phyloP scores from a whole-genome alignment of 2,113 vertebrate species.

The Zosterops borbonicus region DNA sequence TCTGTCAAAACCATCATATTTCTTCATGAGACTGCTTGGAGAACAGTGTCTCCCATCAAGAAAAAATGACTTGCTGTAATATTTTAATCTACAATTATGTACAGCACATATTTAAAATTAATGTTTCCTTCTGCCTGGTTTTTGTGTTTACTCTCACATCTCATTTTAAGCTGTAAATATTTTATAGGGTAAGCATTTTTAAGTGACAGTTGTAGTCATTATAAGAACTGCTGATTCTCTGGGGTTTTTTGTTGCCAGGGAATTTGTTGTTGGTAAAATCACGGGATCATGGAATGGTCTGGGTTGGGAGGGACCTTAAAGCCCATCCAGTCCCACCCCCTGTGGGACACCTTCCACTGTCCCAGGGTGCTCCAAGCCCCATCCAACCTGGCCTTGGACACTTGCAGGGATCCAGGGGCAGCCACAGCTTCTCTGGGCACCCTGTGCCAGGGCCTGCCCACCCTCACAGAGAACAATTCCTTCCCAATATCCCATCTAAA shows the following conservation, averaged over 20 bases:
- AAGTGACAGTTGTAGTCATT: background rate
- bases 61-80: background rate
- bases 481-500: background rate
- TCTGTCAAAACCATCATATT: background rate
- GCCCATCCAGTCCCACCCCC: background rate
- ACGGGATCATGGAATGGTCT: background rate
- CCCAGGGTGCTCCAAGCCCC: rapidly evolving
- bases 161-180: background rate
- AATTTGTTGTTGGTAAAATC: background rate
- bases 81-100: background rate
- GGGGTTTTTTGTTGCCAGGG: background rate
- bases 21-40: background rate
- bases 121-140: background rate
- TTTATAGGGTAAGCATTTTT: background rate
- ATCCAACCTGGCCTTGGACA: rapidly evolving
- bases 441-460: background rate
- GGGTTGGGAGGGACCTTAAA: background rate
- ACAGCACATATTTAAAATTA: background rate
- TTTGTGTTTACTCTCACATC: background rate
- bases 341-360: rapidly evolving
- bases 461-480: rapidly evolving
- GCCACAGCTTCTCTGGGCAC: background rate
- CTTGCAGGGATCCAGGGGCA: background rate
- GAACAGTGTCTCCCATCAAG: background rate
- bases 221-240: background rate